phyloP scores from a whole-genome alignment of 2,888 invertebrate species.

The Cryptus viduatorius region DNA sequence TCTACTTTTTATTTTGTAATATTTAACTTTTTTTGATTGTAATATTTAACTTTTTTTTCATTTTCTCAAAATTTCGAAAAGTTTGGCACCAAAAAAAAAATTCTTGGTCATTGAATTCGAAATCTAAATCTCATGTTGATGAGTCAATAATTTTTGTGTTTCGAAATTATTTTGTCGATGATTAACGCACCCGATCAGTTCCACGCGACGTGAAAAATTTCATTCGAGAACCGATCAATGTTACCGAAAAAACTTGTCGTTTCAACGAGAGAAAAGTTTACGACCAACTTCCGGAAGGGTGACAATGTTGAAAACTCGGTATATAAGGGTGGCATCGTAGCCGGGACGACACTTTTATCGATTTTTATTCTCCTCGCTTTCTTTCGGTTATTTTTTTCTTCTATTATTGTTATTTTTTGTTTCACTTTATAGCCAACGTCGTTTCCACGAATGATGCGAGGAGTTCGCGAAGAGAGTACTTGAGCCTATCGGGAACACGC shows the following conservation, averaged over 20 bases:
- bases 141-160: neutral
- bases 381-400: conserved; percentile 13
- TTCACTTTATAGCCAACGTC: conserved; percentile 46
- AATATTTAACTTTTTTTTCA: neutral
- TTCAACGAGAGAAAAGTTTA: conserved; percentile 33
- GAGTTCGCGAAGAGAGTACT: conserved; percentile 57
- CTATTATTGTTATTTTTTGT: conserved; percentile 5
- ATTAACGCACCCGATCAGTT: neutral
- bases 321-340: neutral
- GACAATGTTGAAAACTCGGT: neutral
- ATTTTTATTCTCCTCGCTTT: conserved; percentile 35
- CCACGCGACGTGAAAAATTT: conserved; percentile 20
- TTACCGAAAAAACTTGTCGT: conserved; percentile 51
- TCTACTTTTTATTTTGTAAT: no score
- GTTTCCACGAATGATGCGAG: conserved; percentile 61
- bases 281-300: conserved; percentile 24
- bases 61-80: neutral
- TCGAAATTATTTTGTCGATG: no score
- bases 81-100: neutral
- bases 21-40: no score
- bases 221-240: conserved; percentile 17
- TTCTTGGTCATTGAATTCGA: neutral
- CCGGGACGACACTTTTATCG: conserved; percentile 52
- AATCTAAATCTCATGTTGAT: no score
- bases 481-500: conserved; percentile 59